phyloP scores from a whole-genome alignment of 2,888 invertebrate genomes.

The Polyommatus icarus region DNA sequence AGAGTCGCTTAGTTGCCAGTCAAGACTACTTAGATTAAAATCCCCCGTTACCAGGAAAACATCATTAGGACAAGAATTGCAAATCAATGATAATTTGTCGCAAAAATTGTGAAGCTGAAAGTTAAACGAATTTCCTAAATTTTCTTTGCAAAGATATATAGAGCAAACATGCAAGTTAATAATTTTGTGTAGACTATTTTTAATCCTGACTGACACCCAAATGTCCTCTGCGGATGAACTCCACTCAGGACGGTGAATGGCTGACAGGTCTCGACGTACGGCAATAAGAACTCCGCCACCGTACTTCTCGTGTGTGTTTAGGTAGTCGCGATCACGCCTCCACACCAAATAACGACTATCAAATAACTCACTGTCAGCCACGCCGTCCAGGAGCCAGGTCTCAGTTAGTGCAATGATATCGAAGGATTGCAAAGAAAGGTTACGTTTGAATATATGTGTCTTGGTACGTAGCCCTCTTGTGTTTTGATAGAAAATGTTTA shows the following conservation, averaged over 20 bases:
- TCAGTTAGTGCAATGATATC: constrained; percentile 32
- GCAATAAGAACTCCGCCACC: constrained; percentile 37
- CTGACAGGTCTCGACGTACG: not conserved
- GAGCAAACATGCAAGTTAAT: too few species aligned
- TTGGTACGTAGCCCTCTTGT: constrained; percentile 12
- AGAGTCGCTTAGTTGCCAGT: constrained; percentile 18
- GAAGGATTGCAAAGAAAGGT: constrained; percentile 12
- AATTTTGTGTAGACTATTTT: too few species aligned
- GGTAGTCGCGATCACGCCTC: constrained; percentile 34
- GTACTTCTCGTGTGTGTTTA: constrained; percentile 7
- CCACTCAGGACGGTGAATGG: too few species aligned
- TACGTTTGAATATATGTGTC: not conserved
- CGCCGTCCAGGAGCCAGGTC: constrained; percentile 32
- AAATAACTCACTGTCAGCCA: constrained; percentile 32
- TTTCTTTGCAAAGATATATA: too few species aligned
- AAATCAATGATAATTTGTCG: constrained; percentile 28
- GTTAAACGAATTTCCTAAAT: too few species aligned
- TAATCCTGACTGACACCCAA: too few species aligned
- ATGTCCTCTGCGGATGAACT: too few species aligned
- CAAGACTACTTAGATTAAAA: constrained; percentile 33
- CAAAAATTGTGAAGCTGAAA: too few species aligned
- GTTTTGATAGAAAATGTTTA: constrained; percentile 25
- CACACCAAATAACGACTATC: constrained; percentile 31
- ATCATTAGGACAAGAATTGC: constrained; percentile 31
- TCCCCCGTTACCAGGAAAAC: constrained; percentile 34